phyloP scores from a whole-genome alignment of 2,888 invertebrate species.

The Oscheius sp. region DNA sequence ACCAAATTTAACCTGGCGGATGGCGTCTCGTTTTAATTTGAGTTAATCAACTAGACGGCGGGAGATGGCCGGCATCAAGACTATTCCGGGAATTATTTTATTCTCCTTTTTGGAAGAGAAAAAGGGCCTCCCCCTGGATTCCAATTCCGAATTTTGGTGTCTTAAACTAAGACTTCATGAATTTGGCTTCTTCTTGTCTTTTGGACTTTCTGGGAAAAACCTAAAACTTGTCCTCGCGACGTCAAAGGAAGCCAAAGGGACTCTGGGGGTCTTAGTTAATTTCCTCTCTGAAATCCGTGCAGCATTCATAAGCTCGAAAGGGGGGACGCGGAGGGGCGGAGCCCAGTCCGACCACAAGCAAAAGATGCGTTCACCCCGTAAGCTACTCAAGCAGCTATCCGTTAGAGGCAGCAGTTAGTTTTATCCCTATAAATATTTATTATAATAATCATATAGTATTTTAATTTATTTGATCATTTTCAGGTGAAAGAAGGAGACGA shows the following conservation, averaged over 20 bases:
- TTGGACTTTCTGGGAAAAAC: too few relatives aligned
- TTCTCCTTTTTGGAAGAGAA: too few relatives aligned
- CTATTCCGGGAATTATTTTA: too few relatives aligned
- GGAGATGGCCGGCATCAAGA: too few relatives aligned
- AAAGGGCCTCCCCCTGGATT: too few relatives aligned
- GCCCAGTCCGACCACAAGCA: neutral
- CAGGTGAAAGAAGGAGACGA: constrained; percentile 61
- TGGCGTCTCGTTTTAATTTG: too few relatives aligned
- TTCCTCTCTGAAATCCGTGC: constrained; percentile 17
- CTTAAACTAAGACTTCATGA: too few relatives aligned
- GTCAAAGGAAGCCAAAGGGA: neutral
- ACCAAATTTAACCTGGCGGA: too few relatives aligned
- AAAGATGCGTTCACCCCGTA: constrained; percentile 51
- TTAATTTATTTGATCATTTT: constrained; percentile 19
- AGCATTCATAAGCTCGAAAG: constrained; percentile 25
- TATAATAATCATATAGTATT: neutral
- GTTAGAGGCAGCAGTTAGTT: constrained; percentile 40
- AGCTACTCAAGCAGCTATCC: constrained; percentile 53
- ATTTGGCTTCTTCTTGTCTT: too few relatives aligned
- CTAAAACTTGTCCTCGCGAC: neutral
- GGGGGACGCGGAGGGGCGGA: constrained; percentile 15
- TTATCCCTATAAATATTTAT: neutral
- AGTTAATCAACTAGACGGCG: too few relatives aligned
- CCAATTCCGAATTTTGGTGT: too few relatives aligned
- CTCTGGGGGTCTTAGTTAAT: neutral